Conservation (phyloP, 1,140 invertebrate genomes). For the Diachasma alloeum region DNA sequence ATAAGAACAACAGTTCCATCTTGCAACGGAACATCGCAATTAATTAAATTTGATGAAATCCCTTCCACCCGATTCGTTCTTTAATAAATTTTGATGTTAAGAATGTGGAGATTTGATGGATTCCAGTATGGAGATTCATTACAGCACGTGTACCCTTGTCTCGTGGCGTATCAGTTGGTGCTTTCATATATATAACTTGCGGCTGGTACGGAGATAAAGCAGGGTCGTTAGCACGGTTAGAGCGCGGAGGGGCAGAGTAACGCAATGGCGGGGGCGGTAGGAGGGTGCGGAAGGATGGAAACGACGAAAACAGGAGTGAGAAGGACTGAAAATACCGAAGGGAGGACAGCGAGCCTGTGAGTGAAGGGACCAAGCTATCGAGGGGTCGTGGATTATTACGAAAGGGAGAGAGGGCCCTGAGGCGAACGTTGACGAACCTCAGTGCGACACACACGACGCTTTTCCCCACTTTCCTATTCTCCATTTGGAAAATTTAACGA, state of each 20-base stretch:
- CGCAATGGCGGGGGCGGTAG: not conserved
- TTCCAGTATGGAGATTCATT: conserved; percentile 15
- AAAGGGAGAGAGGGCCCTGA: not conserved
- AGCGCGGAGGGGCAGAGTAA: conserved; percentile 20
- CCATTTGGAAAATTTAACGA: conserved; percentile 24
- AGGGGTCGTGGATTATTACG: conserved; percentile 12
- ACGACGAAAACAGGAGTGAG: conserved; percentile 27
- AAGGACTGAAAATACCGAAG: conserved; percentile 28
- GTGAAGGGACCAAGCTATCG: not conserved
- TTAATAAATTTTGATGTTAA: not conserved
- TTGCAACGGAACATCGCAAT: not conserved
- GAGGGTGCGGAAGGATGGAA: conserved; percentile 6
- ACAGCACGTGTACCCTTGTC: conserved; percentile 19
- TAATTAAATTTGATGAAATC: not conserved
- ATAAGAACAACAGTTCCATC: too few relatives aligned
- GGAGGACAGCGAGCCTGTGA: not conserved
- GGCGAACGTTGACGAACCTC: conserved; percentile 12
- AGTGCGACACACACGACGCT: not conserved
- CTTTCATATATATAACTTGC: conserved; percentile 22
- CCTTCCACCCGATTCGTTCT: not conserved
- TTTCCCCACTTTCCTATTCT: not conserved
- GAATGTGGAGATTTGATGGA: conserved; percentile 1
- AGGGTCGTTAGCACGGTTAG: conserved; percentile 40
- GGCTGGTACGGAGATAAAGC: conserved; percentile 38
- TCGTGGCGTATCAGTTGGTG: conserved; percentile 22